Evolutionary conservation across 2,113 vertebrate species (phyloP).

Genomic region (Falco punctatus): DNA sequence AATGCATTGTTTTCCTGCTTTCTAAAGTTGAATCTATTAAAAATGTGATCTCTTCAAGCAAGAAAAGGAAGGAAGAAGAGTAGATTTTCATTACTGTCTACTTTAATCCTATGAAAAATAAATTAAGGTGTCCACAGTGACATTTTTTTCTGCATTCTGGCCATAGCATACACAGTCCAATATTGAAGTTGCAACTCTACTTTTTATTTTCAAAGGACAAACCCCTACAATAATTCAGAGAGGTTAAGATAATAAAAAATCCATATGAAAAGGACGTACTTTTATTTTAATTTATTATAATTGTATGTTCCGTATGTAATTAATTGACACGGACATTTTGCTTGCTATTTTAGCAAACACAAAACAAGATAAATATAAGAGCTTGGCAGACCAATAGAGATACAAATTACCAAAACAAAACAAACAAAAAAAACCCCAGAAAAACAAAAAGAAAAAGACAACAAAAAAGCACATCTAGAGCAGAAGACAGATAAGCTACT

Average conservation of each 20-base stretch:
- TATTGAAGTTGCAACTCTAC: not conserved
- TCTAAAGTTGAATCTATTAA: not conserved
- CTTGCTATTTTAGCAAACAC: not conserved
- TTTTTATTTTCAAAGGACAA: not conserved
- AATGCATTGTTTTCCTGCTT: not conserved
- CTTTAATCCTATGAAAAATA: not conserved
- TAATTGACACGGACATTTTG: not conserved
- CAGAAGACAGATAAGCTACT: not conserved
- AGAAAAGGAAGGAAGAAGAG: not conserved
- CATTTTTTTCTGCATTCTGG: not conserved
- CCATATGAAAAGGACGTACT: not conserved
- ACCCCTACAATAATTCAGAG: not conserved
- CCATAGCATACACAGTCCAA: not conserved
- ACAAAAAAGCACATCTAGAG: not conserved
- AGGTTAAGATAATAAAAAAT: not conserved
- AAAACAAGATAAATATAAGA: not conserved
- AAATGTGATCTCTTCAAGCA: not conserved
- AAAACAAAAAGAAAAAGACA: not conserved
- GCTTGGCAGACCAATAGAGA: not conserved
- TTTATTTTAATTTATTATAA: not conserved
- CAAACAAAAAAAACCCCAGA: not conserved
- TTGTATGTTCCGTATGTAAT: not conserved
- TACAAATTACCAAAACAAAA: not conserved
- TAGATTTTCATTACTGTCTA: not conserved
- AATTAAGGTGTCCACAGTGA: not conserved